Percentiles rank a stretch among this genome's conserved stretches.
Evolutionary conservation across 2,113 vertebrate genomes (phyloP).

Genomic region (Vulpes ferrilata): DNA sequence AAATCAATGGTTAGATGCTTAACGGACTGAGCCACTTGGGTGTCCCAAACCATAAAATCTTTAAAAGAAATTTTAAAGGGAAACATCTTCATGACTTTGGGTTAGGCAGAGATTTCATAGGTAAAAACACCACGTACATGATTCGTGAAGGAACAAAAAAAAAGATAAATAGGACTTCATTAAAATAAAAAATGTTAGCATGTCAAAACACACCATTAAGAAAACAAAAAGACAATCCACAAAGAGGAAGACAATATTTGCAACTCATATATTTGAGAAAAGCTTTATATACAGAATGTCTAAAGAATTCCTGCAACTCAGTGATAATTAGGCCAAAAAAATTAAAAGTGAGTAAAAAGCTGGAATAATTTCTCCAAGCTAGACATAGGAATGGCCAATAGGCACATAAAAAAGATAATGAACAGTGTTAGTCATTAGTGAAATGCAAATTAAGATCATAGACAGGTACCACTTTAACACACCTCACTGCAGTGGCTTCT

Average conservation of each 20-base stretch:
- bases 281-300: neutral
- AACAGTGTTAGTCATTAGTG: fast-evolving
- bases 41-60: too few species aligned
- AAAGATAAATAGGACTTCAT: neutral
- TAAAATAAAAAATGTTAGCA: neutral
- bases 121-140: neutral
- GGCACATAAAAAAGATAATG: too few species aligned
- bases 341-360: neutral
- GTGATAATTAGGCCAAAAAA: neutral
- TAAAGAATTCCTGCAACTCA: neutral
- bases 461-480: too few species aligned
- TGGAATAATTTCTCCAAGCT: neutral
- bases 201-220: neutral
- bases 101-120: neutral
- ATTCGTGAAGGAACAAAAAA: neutral
- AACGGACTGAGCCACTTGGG: neutral
- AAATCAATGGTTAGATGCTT: neutral
- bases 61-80: neutral
- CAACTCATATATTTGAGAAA: neutral
- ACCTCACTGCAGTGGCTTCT: fast-evolving
- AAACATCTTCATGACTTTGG: neutral
- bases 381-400: too few species aligned
- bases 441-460: neutral
- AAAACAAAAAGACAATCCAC: neutral
- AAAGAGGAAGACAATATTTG: neutral